phyloP scores from a whole-genome alignment of 1,140 invertebrate genomes.

The Apolygus lucorum region DNA sequence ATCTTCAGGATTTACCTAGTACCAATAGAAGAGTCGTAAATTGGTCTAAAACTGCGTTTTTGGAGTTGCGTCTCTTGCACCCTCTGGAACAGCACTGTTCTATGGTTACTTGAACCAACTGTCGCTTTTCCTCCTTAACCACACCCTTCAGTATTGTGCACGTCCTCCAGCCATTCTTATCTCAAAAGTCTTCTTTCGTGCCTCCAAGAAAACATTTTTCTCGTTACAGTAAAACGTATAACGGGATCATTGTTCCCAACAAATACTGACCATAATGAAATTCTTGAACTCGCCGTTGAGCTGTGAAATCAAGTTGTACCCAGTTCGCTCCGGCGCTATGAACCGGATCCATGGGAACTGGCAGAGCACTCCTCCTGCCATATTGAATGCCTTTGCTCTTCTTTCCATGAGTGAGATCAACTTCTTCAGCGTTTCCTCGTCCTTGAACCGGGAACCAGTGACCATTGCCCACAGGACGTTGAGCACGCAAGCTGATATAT shows the following conservation, averaged over 20 bases:
- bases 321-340: slow-evolving; percentile 53
- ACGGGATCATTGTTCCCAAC: neutral
- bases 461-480: slow-evolving; percentile 66
- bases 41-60: too few species aligned
- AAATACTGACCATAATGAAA: slow-evolving; percentile 45
- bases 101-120: too few species aligned
- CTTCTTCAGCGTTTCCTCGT: slow-evolving; percentile 41
- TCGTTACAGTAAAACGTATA: too few species aligned
- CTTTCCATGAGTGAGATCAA: slow-evolving; percentile 53
- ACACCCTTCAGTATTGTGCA: too few species aligned
- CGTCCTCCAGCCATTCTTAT: too few species aligned
- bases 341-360: slow-evolving; percentile 60
- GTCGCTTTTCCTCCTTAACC: too few species aligned
- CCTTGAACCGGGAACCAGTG: slow-evolving; percentile 49
- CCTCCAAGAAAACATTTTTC: too few species aligned
- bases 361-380: slow-evolving; percentile 56
- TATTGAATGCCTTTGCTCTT: slow-evolving; percentile 55
- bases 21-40: too few species aligned
- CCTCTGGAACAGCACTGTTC: too few species aligned
- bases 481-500: slow-evolving; percentile 49
- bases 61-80: too few species aligned
- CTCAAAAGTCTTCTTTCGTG: too few species aligned
- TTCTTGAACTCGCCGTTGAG: slow-evolving; percentile 51
- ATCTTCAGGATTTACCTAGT: too few species aligned
- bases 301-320: slow-evolving; percentile 54